Conservation (phyloP, 2,888 invertebrate species). For the Parnassius orleans region DNA sequence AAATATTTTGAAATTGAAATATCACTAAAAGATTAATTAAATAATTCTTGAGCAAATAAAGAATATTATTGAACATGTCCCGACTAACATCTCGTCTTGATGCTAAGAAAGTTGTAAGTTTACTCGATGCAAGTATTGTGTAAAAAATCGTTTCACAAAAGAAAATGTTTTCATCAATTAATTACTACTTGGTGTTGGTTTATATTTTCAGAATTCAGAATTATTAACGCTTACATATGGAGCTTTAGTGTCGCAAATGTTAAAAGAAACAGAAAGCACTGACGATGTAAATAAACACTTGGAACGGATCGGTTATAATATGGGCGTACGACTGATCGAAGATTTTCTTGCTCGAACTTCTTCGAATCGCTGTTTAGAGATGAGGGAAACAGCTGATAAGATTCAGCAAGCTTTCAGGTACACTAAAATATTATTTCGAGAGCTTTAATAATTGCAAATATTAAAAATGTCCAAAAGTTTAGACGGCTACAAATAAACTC, state of each 20-base stretch:
- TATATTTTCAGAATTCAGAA: conserved; percentile 91
- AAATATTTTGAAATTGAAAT: no score
- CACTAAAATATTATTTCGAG: no score
- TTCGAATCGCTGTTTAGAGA: conserved; percentile 94
- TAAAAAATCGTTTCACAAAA: no score
- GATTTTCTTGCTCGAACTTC: conserved; percentile 97
- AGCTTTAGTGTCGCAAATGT: conserved; percentile 96
- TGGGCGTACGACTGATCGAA: conserved; percentile 98
- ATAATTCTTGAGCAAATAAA: neutral
- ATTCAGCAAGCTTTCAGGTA: conserved; percentile 88
- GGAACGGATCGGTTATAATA: conserved; percentile 98
- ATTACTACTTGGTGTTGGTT: neutral
- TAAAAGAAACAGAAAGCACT: conserved; percentile 97
- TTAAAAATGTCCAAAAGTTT: neutral
- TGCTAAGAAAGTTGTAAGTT: conserved; percentile 88
- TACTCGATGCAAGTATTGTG: no score
- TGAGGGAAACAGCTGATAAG: conserved; percentile 98
- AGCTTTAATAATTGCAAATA: no score
- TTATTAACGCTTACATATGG: conserved; percentile 98
- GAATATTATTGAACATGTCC: conserved; percentile 75
- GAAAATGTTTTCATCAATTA: no score
- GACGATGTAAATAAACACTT: conserved; percentile 99
- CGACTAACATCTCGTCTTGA: conserved; percentile 86
- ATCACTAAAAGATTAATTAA: no score
- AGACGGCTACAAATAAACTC: neutral